Conservation (phyloP, 2,113 vertebrate species). For the Aphelocoma coerulescens region DNA sequence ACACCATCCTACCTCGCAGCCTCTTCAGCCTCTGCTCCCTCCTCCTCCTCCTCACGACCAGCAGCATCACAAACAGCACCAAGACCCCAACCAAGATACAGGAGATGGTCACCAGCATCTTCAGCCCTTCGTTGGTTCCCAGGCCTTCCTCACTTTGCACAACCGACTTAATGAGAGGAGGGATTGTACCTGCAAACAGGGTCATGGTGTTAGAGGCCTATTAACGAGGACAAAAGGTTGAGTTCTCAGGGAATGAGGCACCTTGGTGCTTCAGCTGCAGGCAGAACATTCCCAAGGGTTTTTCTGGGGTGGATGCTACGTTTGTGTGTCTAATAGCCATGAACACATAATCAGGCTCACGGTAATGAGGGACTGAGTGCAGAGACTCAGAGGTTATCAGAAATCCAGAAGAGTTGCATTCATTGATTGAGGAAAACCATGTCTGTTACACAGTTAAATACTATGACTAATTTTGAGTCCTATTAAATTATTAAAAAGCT, state of each 20-base stretch:
- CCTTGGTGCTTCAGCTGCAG: neutral
- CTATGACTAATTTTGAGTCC: neutral
- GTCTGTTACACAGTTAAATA: neutral
- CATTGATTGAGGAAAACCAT: neutral
- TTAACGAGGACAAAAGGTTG: slow-evolving; percentile 5
- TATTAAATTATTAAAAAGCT: neutral
- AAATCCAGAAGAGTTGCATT: neutral
- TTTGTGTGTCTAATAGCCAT: neutral
- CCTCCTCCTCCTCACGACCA: slow-evolving; percentile 88
- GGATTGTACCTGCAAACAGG: slow-evolving; percentile 88
- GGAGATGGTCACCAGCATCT: slow-evolving; percentile 98
- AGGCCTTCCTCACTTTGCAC: slow-evolving; percentile 90
- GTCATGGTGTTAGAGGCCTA: slow-evolving; percentile 57
- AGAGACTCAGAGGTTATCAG: neutral
- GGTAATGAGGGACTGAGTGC: neutral
- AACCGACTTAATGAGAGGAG: slow-evolving; percentile 91
- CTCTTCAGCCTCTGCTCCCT: slow-evolving; percentile 96
- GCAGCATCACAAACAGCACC: slow-evolving; percentile 89
- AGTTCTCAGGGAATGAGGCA: slow-evolving; percentile 12
- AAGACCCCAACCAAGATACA: slow-evolving; percentile 89
- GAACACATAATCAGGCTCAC: neutral
- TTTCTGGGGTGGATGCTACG: neutral
- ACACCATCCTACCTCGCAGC: slow-evolving; percentile 82
- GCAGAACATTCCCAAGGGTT: neutral
- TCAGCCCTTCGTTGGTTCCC: slow-evolving; percentile 90